phyloP scores from a whole-genome alignment of 2,113 vertebrate species.

The Callaeas wilsoni region DNA sequence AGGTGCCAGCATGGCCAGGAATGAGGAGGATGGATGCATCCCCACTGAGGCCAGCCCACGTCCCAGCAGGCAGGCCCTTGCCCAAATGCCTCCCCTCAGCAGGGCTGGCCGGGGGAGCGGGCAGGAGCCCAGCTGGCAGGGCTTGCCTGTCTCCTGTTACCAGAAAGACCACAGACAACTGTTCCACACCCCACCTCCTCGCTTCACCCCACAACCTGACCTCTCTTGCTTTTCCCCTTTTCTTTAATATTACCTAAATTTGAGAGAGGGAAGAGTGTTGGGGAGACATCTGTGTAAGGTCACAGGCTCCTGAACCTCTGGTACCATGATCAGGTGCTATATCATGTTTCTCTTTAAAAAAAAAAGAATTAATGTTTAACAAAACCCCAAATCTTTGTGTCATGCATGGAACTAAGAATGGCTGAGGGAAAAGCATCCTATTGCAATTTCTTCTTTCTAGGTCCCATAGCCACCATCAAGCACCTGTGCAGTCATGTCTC shows the following conservation, averaged over 20 bases:
- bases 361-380: neutral
- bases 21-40: rapidly evolving
- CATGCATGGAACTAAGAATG: neutral
- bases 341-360: neutral
- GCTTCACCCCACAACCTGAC: neutral
- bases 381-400: neutral
- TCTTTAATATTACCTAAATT: neutral
- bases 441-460: neutral
- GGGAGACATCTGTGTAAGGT: neutral
- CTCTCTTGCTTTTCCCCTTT: neutral
- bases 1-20: neutral
- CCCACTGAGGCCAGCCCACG: rapidly evolving
- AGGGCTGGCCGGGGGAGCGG: neutral
- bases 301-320: neutral
- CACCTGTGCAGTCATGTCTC: neutral
- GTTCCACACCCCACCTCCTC: rapidly evolving
- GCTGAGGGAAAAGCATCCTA: neutral
- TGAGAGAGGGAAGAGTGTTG: neutral
- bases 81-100: neutral
- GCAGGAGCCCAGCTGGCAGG: neutral
- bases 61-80: neutral
- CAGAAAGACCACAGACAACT: too few species aligned
- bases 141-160: neutral
- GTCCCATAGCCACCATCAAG: neutral
- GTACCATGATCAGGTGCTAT: neutral